Percentiles rank a stretch among this genome's conserved stretches.
phyloP scores from a whole-genome alignment of 2,797 vertebrate species.

The Hemitrygon akajei region DNA sequence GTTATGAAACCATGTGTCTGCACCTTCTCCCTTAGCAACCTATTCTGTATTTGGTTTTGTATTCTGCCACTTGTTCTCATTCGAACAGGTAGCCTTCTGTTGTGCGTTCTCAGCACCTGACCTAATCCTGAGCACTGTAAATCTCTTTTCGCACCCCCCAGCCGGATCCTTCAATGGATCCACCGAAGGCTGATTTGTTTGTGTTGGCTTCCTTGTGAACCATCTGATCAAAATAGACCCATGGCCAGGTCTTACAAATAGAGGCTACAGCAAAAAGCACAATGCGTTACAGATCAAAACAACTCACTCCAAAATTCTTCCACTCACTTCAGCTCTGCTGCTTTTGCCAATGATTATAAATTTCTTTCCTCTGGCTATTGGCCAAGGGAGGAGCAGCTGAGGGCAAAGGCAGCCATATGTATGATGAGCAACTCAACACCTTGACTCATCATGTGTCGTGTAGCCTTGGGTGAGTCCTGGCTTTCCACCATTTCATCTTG shows the following conservation, averaged over 20 bases:
- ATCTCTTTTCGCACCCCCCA: background rate
- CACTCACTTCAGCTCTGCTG: background rate
- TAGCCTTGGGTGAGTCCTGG: background rate
- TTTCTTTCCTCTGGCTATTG: background rate
- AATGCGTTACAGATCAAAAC: background rate
- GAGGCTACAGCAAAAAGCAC: background rate
- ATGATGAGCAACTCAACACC: background rate
- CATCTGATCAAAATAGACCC: too few relatives aligned
- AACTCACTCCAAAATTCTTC: background rate
- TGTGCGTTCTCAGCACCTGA: background rate
- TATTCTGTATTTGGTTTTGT: background rate
- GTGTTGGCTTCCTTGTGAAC: background rate
- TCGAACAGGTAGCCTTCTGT: background rate
- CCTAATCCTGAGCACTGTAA: background rate
- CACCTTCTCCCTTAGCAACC: background rate
- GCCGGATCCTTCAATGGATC: background rate
- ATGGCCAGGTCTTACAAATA: background rate
- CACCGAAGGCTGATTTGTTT: background rate
- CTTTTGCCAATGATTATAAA: background rate
- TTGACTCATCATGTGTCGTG: too few relatives aligned
- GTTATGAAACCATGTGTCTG: background rate
- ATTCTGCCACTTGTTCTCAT: background rate
- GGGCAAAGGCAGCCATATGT: background rate
- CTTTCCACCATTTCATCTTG: background rate
- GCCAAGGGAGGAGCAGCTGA: background rate